Evolutionary conservation across 92 coral and sea anemone genomes (phyloP).

Genomic region (Phenganax subtilis): DNA sequence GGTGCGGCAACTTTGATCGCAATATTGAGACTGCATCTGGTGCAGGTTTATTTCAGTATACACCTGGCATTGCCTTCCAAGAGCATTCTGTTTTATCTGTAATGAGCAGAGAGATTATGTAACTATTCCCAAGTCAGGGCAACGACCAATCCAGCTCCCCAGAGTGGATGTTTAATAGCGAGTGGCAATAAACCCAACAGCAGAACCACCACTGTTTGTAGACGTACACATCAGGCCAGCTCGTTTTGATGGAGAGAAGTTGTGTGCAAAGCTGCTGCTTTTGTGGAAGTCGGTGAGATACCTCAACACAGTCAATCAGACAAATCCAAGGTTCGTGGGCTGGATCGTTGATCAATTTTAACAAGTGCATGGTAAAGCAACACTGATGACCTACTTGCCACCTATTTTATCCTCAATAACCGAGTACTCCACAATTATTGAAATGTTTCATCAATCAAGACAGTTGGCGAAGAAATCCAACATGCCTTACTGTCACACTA

Average conservation of each 20-base stretch:
- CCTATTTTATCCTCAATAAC: constrained; percentile 26
- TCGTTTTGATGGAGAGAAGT: background rate
- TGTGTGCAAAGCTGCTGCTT: constrained; percentile 13
- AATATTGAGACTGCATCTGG: constrained; percentile 30
- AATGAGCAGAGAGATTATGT: background rate
- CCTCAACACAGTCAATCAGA: constrained; percentile 22
- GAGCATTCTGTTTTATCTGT: constrained; percentile 21
- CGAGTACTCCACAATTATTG: constrained; percentile 11
- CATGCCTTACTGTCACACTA: constrained; percentile 16
- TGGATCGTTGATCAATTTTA: constrained; percentile 12
- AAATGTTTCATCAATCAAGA: constrained; percentile 33
- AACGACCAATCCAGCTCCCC: constrained; percentile 1
- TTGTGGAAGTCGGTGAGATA: constrained; percentile 26
- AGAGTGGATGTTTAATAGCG: background rate
- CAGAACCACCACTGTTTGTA: constrained; percentile 27
- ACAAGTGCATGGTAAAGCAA: constrained; percentile 5
- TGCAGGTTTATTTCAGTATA: constrained; percentile 21
- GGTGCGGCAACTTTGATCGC: constrained; percentile 31
- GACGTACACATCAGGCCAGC: background rate
- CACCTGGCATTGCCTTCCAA: constrained; percentile 23
- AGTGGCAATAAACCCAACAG: constrained; percentile 18
- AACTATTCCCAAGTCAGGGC: constrained; percentile 11
- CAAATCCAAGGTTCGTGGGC: constrained; percentile 22
- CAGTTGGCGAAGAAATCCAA: constrained; percentile 22
- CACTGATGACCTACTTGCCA: constrained; percentile 30